These are phyloP conservation scores for Allochrocebus solatus DNA, from an alignment of 2,797 vertebrate species.

Conservation along the genomic window DNA sequence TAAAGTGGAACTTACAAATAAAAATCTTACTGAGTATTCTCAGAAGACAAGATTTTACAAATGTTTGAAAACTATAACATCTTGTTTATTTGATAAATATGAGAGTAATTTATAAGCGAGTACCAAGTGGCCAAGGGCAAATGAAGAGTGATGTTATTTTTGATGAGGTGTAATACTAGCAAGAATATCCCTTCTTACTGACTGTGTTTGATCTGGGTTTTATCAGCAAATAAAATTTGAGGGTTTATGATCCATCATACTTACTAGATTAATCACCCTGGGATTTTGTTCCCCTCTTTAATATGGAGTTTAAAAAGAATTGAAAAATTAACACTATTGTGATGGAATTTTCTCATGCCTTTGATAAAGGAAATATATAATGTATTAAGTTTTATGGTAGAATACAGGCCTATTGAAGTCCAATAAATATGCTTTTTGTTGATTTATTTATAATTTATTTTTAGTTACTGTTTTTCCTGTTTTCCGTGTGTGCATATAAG, in stretches of 20 bases:
- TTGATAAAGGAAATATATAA: neutral
- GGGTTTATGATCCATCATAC: neutral
- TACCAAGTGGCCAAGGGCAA: neutral
- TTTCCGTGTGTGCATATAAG: neutral
- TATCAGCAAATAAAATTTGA: neutral
- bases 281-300: neutral
- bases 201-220: conserved; percentile 4
- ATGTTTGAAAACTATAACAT: conserved; percentile 17
- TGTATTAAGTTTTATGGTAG: neutral
- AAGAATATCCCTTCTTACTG: neutral
- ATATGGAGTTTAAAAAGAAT: neutral
- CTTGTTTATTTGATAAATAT: conserved; percentile 32
- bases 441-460: conserved; percentile 18
- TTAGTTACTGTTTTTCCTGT: conserved; percentile 24
- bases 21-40: conserved; percentile 32
- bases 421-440: neutral
- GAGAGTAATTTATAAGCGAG: neutral
- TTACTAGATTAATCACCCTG: neutral
- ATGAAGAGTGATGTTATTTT: conserved; percentile 23
- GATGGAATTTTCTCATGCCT: neutral
- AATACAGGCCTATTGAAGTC: neutral
- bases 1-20: conserved; percentile 4
- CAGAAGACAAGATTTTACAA: conserved; percentile 32
- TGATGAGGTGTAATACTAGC: neutral
- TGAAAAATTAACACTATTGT: neutral